These are phyloP conservation scores for Phymatocera aterrima DNA, from an alignment of 2,888 invertebrate species.

Conservation along the genomic window DNA sequence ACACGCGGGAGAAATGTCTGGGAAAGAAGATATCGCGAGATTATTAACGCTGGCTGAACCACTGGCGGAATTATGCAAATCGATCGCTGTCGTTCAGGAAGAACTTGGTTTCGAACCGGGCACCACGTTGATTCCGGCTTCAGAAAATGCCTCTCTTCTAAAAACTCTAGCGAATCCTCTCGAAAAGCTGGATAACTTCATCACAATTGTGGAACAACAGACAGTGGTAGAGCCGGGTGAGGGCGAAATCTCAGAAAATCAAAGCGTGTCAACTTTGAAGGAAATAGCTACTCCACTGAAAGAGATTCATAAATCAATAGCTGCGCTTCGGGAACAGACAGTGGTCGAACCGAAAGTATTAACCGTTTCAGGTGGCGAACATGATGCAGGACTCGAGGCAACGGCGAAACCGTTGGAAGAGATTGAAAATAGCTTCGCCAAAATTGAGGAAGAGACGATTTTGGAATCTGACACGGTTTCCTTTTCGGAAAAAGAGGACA, in stretches of 20 bases:
- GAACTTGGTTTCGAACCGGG: conserved; percentile 65
- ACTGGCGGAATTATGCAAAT: conserved; percentile 72
- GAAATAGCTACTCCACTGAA: conserved; percentile 61
- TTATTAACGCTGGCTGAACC: conserved; percentile 78
- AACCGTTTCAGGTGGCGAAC: conserved; percentile 2
- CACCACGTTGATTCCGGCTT: conserved; percentile 7
- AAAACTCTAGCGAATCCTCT: conserved; percentile 62
- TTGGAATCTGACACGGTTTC: conserved; percentile 51
- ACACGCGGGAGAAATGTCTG: conserved; percentile 77
- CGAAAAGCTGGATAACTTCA: conserved; percentile 61
- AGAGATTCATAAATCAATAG: conserved; percentile 62
- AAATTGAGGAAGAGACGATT: conserved; percentile 71
- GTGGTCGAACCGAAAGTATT: conserved; percentile 49
- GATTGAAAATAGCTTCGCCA: conserved; percentile 74
- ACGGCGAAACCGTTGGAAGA: conserved; percentile 75
- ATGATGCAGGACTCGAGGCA: conserved; percentile 62
- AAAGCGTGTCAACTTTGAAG: conserved; percentile 52
- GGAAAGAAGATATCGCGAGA: conserved; percentile 78
- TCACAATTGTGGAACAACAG: conserved; percentile 63
- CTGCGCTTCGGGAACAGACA: conserved; percentile 57
- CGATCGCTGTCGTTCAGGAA: conserved; percentile 70
- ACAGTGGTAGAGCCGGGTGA: conserved; percentile 60
- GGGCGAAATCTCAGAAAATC: conserved; percentile 65
- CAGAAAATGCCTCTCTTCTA: conserved; percentile 53
- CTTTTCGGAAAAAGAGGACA: conserved; percentile 49